Evolutionary conservation across 2,797 vertebrate species (phyloP).

Genomic region (Cyclura pinguis): DNA sequence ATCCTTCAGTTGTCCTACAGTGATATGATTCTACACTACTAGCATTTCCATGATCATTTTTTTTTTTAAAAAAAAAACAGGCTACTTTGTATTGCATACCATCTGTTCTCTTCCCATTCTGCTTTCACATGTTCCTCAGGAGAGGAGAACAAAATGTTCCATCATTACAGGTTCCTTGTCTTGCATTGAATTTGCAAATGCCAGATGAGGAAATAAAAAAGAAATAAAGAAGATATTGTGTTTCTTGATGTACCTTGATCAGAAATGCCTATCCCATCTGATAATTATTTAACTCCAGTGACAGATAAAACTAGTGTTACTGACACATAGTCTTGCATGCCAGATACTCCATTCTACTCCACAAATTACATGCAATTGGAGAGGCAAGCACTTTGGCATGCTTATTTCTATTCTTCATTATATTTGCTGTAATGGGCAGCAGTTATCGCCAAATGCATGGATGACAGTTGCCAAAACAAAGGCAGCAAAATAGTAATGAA

Average conservation of each 20-base stretch:
- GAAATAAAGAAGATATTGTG: slow-evolving; percentile 12
- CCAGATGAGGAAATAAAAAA: slow-evolving; percentile 46
- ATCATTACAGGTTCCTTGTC: slow-evolving; percentile 15
- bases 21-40: background rate
- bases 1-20: background rate
- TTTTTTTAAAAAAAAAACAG: background rate
- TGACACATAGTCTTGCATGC: slow-evolving; percentile 10
- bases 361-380: slow-evolving; percentile 37
- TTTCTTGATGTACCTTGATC: slow-evolving; percentile 52
- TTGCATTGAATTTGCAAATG: slow-evolving; percentile 37
- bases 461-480: background rate
- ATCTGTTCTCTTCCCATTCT: background rate
- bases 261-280: slow-evolving; percentile 18
- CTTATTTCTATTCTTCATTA: slow-evolving; percentile 31
- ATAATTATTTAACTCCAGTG: slow-evolving; percentile 20
- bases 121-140: background rate
- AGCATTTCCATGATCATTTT: background rate
- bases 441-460: background rate
- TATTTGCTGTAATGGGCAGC: slow-evolving; percentile 7
- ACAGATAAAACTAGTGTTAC: slow-evolving; percentile 33
- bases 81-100: slow-evolving; percentile 1
- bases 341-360: slow-evolving; percentile 24
- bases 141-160: background rate
- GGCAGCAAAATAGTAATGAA: background rate
- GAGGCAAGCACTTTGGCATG: slow-evolving; percentile 36